Evolutionary conservation across 35 echinoderm and acorn worm genomes (phyloP).

Genomic region (Stichopus chloronotus): DNA sequence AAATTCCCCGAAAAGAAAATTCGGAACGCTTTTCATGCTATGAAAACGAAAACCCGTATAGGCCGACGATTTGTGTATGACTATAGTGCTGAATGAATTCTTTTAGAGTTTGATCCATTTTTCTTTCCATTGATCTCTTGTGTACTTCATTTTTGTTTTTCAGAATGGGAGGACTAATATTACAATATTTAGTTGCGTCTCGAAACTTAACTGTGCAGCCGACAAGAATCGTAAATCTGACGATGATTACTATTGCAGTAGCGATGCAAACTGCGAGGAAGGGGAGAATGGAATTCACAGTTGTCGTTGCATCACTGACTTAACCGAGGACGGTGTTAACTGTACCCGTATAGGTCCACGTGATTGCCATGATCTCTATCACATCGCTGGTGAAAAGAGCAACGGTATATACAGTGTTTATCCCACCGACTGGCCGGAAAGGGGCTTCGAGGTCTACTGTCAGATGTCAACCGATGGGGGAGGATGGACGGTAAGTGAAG

Average conservation of each 20-base stretch:
- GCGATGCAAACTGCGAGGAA: not conserved
- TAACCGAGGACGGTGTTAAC: not conserved
- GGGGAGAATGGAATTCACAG: not conserved
- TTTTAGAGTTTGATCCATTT: no score
- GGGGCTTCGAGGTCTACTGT: not conserved
- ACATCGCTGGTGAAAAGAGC: not conserved
- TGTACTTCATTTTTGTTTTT: no score
- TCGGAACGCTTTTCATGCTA: no score
- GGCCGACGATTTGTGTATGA: no score
- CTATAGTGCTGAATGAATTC: no score
- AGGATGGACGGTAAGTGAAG: not conserved
- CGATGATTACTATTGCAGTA: not conserved
- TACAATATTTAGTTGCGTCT: no score
- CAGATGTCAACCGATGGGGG: not conserved
- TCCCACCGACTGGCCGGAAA: not conserved
- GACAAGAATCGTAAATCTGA: not conserved
- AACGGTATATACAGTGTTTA: not conserved
- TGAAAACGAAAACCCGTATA: no score
- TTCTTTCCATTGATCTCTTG: no score
- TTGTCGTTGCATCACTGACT: not conserved
- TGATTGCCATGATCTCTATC: not conserved
- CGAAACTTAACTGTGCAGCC: not conserved
- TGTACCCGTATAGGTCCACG: not conserved
- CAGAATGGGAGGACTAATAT: no score
- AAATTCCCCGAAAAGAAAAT: no score